A percentile compares a stretch with the other conserved stretches of the same genome.
Conservation (phyloP, 2,113 vertebrate species). For the Callaeas wilsoni region DNA sequence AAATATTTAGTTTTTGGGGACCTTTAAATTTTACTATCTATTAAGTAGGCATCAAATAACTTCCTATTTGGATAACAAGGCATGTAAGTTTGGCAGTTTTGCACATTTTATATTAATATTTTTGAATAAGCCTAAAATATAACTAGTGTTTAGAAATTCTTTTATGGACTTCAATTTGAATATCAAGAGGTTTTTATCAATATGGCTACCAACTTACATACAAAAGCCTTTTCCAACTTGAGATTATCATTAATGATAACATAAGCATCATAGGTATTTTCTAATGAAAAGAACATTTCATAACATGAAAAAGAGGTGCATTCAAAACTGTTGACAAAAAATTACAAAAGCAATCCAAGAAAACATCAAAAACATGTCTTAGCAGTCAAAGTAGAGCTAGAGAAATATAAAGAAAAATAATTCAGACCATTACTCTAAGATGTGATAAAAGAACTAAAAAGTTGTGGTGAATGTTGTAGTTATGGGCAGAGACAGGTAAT, state of each 20-base stretch:
- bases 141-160: neutral
- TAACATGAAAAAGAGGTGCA: neutral
- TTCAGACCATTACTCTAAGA: neutral
- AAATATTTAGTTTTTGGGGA: neutral
- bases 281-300: neutral
- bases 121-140: neutral
- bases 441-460: neutral
- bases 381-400: neutral
- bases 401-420: neutral
- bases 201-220: neutral
- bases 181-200: neutral
- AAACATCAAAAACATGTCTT: neutral
- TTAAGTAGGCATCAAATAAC: neutral
- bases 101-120: neutral
- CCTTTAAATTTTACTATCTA: neutral
- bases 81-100: neutral
- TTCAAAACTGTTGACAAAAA: neutral
- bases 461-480: neutral
- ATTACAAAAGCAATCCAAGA: neutral
- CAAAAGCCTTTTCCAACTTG: neutral
- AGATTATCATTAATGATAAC: neutral
- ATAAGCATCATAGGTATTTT: neutral
- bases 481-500: neutral
- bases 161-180: neutral
- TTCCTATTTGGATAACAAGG: neutral